These are phyloP conservation scores for Pterophyllum scalare DNA, from an alignment of 2,113 vertebrate genomes.

Conservation along the genomic window DNA sequence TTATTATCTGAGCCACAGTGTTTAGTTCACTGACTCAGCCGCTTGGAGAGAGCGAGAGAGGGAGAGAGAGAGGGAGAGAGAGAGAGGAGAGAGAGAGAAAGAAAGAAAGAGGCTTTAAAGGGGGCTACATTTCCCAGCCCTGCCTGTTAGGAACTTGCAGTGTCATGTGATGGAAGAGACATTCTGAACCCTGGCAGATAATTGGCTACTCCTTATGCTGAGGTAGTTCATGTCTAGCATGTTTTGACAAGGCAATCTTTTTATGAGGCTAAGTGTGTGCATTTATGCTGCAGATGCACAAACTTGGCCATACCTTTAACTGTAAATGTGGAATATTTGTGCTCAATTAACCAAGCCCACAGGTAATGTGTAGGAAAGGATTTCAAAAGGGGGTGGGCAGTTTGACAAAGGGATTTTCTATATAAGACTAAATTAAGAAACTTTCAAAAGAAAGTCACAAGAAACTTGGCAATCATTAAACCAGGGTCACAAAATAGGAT, in stretches of 20 bases:
- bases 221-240: neutral
- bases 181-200: constrained; percentile 6
- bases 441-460: neutral
- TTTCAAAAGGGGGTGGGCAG: neutral
- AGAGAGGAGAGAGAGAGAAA: too few relatives aligned
- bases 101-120: neutral
- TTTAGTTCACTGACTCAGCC: neutral
- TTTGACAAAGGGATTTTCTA: neutral
- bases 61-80: too few relatives aligned
- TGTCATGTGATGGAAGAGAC: neutral
- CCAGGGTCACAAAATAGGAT: constrained; percentile 18
- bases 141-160: constrained; percentile 19
- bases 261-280: neutral
- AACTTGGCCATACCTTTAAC: neutral
- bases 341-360: neutral
- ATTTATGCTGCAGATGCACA: neutral
- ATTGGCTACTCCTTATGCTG: constrained; percentile 4
- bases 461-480: constrained; percentile 20
- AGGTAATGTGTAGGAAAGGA: neutral
- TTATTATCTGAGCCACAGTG: neutral
- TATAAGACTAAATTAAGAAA: constrained; percentile 13
- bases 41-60: neutral
- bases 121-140: neutral
- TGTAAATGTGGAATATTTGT: neutral
- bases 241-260: neutral